Conservation (phyloP, 2,888 invertebrate genomes). For the Latrodectus hesperus region DNA sequence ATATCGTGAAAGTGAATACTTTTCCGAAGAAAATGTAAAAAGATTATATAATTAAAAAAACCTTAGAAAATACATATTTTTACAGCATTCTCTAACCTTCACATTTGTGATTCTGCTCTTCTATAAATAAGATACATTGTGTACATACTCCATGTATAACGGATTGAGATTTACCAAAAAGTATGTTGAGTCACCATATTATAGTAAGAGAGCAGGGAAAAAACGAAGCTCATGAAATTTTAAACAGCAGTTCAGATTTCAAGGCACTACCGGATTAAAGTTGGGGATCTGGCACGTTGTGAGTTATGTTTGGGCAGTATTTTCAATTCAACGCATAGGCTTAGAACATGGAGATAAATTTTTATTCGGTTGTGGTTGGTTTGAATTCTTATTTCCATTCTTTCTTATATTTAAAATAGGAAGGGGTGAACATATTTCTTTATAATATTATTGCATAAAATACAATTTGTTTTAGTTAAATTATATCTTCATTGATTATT, state of each 20-base stretch:
- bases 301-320: slow-evolving; percentile 45
- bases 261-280: slow-evolving; percentile 46
- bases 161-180: slow-evolving; percentile 16
- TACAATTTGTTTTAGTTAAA: too few relatives aligned
- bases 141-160: slow-evolving; percentile 29
- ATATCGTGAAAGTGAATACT: too few relatives aligned
- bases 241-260: slow-evolving; percentile 54
- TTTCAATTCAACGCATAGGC: slow-evolving; percentile 15
- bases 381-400: too few relatives aligned
- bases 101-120: not conserved
- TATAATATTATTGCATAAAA: too few relatives aligned
- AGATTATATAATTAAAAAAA: too few relatives aligned
- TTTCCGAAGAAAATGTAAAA: too few relatives aligned
- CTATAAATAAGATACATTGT: slow-evolving; percentile 50
- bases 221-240: slow-evolving; percentile 51
- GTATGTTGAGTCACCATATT: not conserved
- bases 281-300: slow-evolving; percentile 12
- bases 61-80: too few relatives aligned
- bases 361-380: slow-evolving; percentile 14
- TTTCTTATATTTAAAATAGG: too few relatives aligned
- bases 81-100: too few relatives aligned
- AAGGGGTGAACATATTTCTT: too few relatives aligned
- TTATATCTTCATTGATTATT: too few relatives aligned
- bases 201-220: slow-evolving; percentile 1
- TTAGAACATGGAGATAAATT: slow-evolving; percentile 32